Percentiles rank a stretch among this genome's conserved stretches.
phyloP scores from a whole-genome alignment of 2,888 invertebrate species.

The Phoronis australis region DNA sequence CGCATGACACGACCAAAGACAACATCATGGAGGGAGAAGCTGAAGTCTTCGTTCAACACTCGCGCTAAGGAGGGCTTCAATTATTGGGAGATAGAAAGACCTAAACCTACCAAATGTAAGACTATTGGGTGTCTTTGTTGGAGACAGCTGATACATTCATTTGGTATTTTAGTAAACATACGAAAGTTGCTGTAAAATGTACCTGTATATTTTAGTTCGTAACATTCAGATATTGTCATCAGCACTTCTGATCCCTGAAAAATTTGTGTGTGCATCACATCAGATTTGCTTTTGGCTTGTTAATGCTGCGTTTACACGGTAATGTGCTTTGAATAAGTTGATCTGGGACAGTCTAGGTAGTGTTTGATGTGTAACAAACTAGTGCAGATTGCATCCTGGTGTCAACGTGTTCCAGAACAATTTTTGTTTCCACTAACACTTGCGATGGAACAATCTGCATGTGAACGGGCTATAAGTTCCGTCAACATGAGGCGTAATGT shows the following conservation, averaged over 20 bases:
- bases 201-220: background rate
- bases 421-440: too few species aligned
- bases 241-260: conserved; percentile 2
- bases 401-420: too few species aligned
- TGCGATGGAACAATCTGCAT: too few species aligned
- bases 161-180: background rate
- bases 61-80: conserved; percentile 40
- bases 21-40: conserved; percentile 13
- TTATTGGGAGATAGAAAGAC: conserved; percentile 45
- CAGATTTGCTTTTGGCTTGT: too few species aligned
- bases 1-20: conserved; percentile 18
- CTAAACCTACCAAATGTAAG: conserved; percentile 44
- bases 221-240: background rate
- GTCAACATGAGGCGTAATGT: too few species aligned
- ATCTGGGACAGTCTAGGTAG: too few species aligned
- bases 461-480: too few species aligned
- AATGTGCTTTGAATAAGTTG: too few species aligned
- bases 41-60: conserved; percentile 29
- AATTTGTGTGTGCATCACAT: too few species aligned
- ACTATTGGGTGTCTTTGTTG: conserved; percentile 7
- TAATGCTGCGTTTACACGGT: too few species aligned
- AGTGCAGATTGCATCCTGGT: too few species aligned
- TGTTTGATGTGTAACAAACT: too few species aligned
- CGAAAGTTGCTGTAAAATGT: background rate
- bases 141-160: conserved; percentile 1